phyloP scores from a whole-genome alignment of 2,113 vertebrate genomes.

The Syngnathus scovelli region DNA sequence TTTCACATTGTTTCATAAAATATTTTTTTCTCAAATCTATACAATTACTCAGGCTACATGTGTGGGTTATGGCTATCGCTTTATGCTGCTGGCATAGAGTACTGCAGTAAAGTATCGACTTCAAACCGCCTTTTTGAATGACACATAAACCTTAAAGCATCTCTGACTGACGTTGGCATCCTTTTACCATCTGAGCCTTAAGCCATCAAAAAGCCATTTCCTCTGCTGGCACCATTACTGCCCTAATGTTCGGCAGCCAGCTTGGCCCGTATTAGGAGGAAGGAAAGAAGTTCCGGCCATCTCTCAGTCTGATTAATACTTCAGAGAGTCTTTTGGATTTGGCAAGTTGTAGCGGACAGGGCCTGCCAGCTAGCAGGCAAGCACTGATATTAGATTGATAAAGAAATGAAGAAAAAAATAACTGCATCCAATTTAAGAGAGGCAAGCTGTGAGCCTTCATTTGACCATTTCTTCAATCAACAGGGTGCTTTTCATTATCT shows the following conservation, averaged over 20 bases:
- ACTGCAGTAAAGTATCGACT: not conserved
- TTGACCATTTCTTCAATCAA: not conserved
- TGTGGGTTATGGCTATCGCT: no score
- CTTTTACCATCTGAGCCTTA: constrained; percentile 4
- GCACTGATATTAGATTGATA: constrained; percentile 24
- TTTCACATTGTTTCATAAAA: no score
- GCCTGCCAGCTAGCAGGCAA: constrained; percentile 37
- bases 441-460: constrained; percentile 7
- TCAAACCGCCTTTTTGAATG: constrained; percentile 12
- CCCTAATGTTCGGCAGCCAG: constrained; percentile 26
- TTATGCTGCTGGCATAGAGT: not conserved
- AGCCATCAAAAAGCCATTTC: constrained; percentile 32
- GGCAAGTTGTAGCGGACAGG: constrained; percentile 32
- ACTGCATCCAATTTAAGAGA: constrained; percentile 19
- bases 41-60: no score
- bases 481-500: not conserved
- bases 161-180: constrained; percentile 22
- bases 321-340: constrained; percentile 39
- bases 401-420: constrained; percentile 19
- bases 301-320: constrained; percentile 47
- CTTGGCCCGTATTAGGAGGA: constrained; percentile 25
- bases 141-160: constrained; percentile 23
- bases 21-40: no score
- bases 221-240: constrained; percentile 13
- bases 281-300: constrained; percentile 25